Evolutionary conservation across 2,888 invertebrate genomes (phyloP).

Genomic region (Sesia bembeciformis): DNA sequence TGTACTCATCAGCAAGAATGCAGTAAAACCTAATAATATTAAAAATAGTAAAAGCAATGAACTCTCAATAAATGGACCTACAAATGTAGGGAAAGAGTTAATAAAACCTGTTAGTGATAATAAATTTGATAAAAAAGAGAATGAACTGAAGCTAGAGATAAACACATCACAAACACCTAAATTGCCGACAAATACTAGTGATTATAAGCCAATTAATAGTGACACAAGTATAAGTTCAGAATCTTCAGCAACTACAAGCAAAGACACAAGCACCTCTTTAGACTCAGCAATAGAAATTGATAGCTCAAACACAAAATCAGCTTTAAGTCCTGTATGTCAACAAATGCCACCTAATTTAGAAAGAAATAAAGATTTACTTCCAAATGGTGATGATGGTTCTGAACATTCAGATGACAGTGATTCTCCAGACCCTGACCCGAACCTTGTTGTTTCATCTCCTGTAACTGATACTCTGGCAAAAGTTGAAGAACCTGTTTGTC

Average conservation of each 20-base stretch:
- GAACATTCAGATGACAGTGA: slow-evolving; percentile 52
- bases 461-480: slow-evolving; percentile 19
- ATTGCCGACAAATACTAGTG: slow-evolving; percentile 20
- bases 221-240: slow-evolving; percentile 43
- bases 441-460: slow-evolving; percentile 7
- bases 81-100: slow-evolving; percentile 29
- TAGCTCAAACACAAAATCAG: slow-evolving; percentile 27
- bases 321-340: slow-evolving; percentile 26
- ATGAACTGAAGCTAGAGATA: slow-evolving; percentile 35
- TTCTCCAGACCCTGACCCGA: slow-evolving; percentile 34
- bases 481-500: slow-evolving; percentile 23
- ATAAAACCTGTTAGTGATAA: slow-evolving; percentile 20
- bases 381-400: slow-evolving; percentile 52
- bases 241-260: slow-evolving; percentile 29
- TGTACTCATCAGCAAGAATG: slow-evolving; percentile 61
- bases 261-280: slow-evolving; percentile 36
- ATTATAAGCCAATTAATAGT: slow-evolving; percentile 33
- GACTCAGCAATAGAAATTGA: slow-evolving; percentile 43
- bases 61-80: slow-evolving; percentile 39
- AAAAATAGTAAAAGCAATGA: slow-evolving; percentile 37
- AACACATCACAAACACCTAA: slow-evolving; percentile 30
- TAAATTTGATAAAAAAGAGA: slow-evolving; percentile 37
- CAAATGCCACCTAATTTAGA: slow-evolving; percentile 21
- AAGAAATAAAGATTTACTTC: slow-evolving; percentile 17
- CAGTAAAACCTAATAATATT: slow-evolving; percentile 44